These are phyloP conservation scores for Spialia ferax DNA, from an alignment of 2,888 invertebrate genomes.

Conservation along the genomic window DNA sequence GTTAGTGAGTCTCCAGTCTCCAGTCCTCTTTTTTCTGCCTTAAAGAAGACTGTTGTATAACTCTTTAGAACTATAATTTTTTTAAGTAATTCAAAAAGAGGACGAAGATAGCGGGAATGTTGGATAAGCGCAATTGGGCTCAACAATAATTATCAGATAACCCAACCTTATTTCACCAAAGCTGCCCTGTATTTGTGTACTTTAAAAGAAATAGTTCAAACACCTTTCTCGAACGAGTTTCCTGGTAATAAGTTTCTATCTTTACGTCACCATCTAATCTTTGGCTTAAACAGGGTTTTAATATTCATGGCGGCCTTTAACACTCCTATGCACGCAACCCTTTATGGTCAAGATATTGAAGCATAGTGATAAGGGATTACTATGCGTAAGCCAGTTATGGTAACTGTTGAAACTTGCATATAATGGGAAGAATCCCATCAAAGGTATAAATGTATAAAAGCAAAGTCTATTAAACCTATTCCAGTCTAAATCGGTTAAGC, in stretches of 20 bases:
- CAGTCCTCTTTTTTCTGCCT: too few species aligned
- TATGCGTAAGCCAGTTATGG: not conserved
- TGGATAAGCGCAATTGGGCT: not conserved
- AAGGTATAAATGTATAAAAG: too few species aligned
- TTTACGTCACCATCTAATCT: conserved; percentile 30
- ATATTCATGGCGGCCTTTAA: conserved; percentile 10
- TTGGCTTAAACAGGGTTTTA: not conserved
- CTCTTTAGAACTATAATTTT: too few species aligned
- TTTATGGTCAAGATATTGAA: not conserved
- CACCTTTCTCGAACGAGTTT: conserved; percentile 29
- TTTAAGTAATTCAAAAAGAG: too few species aligned
- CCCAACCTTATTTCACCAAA: not conserved
- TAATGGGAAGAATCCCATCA: too few species aligned
- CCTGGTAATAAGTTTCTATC: conserved; percentile 29
- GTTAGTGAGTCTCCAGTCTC: too few species aligned
- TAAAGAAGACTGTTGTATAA: too few species aligned
- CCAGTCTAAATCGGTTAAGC: too few species aligned
- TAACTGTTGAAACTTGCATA: too few species aligned
- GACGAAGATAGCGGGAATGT: not conserved
- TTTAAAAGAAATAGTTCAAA: conserved; percentile 23
- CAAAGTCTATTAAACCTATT: too few species aligned
- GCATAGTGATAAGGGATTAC: not conserved
- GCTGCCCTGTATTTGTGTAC: not conserved
- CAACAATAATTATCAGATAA: not conserved
- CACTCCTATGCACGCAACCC: not conserved